A percentile compares a stretch with the other conserved stretches of the same genome.
Conservation (phyloP, 2,888 invertebrate genomes). For the Miltochrista miniata region DNA sequence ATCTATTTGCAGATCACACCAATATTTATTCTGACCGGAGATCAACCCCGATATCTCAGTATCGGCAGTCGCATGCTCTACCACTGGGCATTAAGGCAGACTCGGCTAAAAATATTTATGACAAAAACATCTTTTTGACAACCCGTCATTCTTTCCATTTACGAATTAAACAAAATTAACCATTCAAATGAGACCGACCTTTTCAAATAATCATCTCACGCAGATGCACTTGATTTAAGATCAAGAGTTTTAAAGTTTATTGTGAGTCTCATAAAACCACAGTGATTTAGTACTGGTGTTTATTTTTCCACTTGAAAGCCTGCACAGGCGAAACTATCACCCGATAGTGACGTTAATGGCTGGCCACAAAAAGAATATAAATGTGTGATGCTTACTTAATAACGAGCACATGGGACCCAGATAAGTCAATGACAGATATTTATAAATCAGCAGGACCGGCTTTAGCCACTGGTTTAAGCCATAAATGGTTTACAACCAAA, state of each 20-base stretch:
- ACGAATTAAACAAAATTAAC: not conserved
- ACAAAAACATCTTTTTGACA: too few species aligned
- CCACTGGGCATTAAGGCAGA: too few species aligned
- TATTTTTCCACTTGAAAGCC: slow-evolving; percentile 3
- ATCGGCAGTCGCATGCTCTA: too few species aligned
- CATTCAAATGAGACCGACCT: not conserved
- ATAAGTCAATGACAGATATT: not conserved
- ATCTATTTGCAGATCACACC: too few species aligned
- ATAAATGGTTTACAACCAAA: not conserved
- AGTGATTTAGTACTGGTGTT: not conserved
- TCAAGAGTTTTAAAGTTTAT: not conserved
- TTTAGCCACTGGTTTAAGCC: not conserved
- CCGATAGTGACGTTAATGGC: not conserved
- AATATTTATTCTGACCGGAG: too few species aligned
- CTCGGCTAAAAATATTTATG: too few species aligned
- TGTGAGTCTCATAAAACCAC: not conserved
- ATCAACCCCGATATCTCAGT: too few species aligned
- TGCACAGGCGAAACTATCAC: not conserved
- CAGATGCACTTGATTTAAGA: not conserved
- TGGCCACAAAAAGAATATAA: not conserved
- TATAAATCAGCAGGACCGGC: not conserved
- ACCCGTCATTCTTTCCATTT: too few species aligned
- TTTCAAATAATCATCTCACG: not conserved
- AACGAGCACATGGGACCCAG: not conserved
- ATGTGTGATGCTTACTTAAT: not conserved